Base-by-base conservation (phyloP, 2,113 vertebrate genomes). In the Daphoenositta chrysoptera region DNA sequence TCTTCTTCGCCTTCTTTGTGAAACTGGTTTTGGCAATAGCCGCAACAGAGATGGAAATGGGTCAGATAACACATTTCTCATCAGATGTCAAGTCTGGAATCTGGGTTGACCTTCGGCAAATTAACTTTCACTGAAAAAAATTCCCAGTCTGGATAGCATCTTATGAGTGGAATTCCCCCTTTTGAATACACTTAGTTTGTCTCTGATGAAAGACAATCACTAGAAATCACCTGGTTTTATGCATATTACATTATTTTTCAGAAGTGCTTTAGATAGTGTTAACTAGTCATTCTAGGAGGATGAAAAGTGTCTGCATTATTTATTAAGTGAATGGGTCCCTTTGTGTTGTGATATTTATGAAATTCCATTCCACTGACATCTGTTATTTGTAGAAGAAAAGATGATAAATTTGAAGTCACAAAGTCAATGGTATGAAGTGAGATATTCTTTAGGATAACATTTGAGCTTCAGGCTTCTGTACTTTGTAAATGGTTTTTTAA, bases 331-430 rank as follows among this genome's bases (percentile, higher is more conserved):
- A 63, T 53, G 3, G 73, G 40, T 84, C 93, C 69, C 73, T 90
- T 81, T 95, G 44, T 83, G 21, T 85, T 79, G 40, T 73, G 68
- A 31, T 89, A 60, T 75, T 95, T 91, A 78, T 83, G n/a, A 89
- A 87, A 64, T 82, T 80, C 51, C 31, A 19, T 54, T 86, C 61
- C 37, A 35, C 61, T 81, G 64, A 69, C 65, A 75, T 95, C 94
- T 87, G 40, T 66, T 94, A 64, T 72, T 94, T 58, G 63, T 85
- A 70, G 20, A 92, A 90, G 50, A 80, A 79, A 94, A 96, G 81
- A 63, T 88, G 85, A 69, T 93, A 77, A 71, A 87, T 89, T 90
- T 94, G 77, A 90, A 97, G 91, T 95, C 80, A 96, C 73, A 47
- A 57, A 90, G 71, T 83, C 63, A 68, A 3, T 85, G 72, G 69